Percentiles rank a stretch among this genome's conserved stretches.
These are phyloP conservation scores for Macrophya alboannulata DNA, from an alignment of 2,888 invertebrate species.

Conservation along the genomic window DNA sequence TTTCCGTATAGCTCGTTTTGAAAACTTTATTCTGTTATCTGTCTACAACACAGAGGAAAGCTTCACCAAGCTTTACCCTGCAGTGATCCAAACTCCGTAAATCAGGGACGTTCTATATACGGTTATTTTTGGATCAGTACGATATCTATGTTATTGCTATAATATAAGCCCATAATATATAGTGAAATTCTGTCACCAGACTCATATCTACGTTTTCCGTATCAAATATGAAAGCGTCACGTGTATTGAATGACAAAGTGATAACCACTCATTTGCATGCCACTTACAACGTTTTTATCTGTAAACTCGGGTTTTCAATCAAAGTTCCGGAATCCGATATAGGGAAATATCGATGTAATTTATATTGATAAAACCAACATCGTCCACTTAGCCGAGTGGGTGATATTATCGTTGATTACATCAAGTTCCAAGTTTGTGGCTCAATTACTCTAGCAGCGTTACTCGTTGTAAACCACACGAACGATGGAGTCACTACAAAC, in stretches of 20 bases:
- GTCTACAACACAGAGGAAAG: not conserved
- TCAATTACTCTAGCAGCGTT: not conserved
- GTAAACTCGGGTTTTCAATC: not conserved
- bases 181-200: not conserved
- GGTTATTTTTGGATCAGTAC: not conserved
- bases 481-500: too few relatives aligned
- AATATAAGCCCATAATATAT: not conserved
- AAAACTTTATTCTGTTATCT: constrained; percentile 8
- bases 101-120: not conserved
- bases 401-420: constrained; percentile 9
- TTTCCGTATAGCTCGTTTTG: not conserved
- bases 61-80: not conserved
- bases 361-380: not conserved
- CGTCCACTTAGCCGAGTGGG: not conserved
- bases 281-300: not conserved
- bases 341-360: not conserved
- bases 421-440: not conserved
- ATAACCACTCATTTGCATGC: not conserved
- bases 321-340: not conserved
- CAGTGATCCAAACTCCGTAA: not conserved
- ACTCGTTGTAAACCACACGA: too few relatives aligned
- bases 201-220: not conserved
- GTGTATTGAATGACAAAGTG: not conserved
- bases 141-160: not conserved
- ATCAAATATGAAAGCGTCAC: not conserved